phyloP scores from a whole-genome alignment of 2,888 invertebrate species.

The Galeruca laticollis region DNA sequence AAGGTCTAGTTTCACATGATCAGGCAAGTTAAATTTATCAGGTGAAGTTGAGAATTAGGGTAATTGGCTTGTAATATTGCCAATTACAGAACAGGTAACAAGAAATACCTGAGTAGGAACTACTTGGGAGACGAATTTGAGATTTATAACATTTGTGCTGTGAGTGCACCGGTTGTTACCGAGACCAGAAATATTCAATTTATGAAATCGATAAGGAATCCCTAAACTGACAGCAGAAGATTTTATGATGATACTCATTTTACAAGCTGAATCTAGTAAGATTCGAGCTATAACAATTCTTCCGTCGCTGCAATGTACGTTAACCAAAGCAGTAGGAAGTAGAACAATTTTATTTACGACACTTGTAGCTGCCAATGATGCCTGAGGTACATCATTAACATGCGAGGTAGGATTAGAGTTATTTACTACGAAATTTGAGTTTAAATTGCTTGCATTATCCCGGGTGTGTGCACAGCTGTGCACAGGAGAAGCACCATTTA shows the following conservation, averaged over 20 bases:
- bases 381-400: constrained; percentile 8
- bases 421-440: background rate
- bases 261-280: too few relatives aligned
- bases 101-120: background rate
- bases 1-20: constrained; percentile 7
- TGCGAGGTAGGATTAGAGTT: background rate
- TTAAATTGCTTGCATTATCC: too few relatives aligned
- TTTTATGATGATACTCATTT: too few relatives aligned
- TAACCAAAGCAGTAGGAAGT: too few relatives aligned
- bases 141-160: background rate
- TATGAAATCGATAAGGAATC: background rate
- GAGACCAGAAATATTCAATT: constrained; percentile 2
- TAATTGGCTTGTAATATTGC: background rate
- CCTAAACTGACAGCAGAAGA: background rate
- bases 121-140: background rate
- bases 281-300: too few relatives aligned
- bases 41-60: constrained; percentile 4
- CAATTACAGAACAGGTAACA: constrained; percentile 11
- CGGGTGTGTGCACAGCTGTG: too few relatives aligned
- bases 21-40: background rate
- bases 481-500: too few relatives aligned
- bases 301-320: too few relatives aligned
- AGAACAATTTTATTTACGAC: too few relatives aligned
- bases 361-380: too few relatives aligned
- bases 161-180: constrained; percentile 4